These are phyloP conservation scores for Eristalinus sepulchralis DNA, from an alignment of 2,888 invertebrate species.

Conservation along the genomic window DNA sequence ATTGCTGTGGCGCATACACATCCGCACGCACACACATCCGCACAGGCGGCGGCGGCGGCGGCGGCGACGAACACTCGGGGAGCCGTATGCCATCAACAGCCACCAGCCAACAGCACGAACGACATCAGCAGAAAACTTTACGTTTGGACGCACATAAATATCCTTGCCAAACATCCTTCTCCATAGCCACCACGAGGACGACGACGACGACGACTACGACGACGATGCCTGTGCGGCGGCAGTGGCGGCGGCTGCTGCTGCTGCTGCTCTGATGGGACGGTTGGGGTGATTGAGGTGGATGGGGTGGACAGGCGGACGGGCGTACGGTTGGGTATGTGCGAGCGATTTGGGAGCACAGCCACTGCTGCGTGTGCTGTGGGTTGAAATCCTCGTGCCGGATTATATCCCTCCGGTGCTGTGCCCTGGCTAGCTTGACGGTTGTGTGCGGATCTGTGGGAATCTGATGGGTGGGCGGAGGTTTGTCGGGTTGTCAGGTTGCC, in stretches of 20 bases:
- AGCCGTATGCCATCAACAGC: slow-evolving; percentile 71
- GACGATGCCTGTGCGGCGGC: slow-evolving; percentile 24
- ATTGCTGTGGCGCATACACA: not conserved
- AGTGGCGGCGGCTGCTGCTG: not conserved
- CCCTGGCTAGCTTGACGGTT: slow-evolving; percentile 53
- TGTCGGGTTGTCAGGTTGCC: slow-evolving; percentile 19
- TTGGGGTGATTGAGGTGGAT: not conserved
- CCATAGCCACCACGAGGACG: slow-evolving; percentile 22
- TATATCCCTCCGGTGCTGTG: slow-evolving; percentile 71
- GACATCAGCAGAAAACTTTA: slow-evolving; percentile 71
- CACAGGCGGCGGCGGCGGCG: no score
- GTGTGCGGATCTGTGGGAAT: slow-evolving; percentile 68
- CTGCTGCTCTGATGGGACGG: not conserved
- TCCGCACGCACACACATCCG: slow-evolving; percentile 1
- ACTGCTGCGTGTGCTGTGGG: slow-evolving; percentile 69
- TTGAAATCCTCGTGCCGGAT: slow-evolving; percentile 74
- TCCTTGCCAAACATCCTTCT: slow-evolving; percentile 71
- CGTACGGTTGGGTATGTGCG: slow-evolving; percentile 32
- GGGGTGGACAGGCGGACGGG: not conserved
- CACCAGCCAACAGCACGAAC: slow-evolving; percentile 62
- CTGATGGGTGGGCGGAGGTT: slow-evolving; percentile 1
- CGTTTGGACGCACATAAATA: slow-evolving; percentile 69
- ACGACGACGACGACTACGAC: not conserved
- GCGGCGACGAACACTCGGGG: slow-evolving; percentile 51
- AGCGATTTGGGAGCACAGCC: slow-evolving; percentile 67